Evolutionary conservation across 37 sponge, comb jelly and placozoan species (phyloP).

Genomic region (Theonella swinhoei): DNA sequence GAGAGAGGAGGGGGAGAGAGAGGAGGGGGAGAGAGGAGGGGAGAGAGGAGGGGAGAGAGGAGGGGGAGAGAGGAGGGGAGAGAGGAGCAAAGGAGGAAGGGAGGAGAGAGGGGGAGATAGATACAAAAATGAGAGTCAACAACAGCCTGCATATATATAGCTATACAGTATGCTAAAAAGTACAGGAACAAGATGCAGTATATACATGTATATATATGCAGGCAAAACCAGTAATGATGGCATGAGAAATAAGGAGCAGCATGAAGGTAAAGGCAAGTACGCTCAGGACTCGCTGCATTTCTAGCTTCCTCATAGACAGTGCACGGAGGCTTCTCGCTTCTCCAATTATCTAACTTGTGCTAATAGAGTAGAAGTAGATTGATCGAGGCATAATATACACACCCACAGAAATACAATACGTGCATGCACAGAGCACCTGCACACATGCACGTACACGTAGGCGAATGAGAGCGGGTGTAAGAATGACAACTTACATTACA

Average conservation of each 20-base stretch:
- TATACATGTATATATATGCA: too few relatives aligned
- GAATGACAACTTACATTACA: constrained; percentile 33
- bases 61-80: not conserved
- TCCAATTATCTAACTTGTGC: too few relatives aligned
- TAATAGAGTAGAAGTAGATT: too few relatives aligned
- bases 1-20: not conserved
- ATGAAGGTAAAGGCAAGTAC: too few relatives aligned
- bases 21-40: not conserved
- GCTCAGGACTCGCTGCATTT: too few relatives aligned
- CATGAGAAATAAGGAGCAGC: too few relatives aligned
- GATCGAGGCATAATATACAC: too few relatives aligned
- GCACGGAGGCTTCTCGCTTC: too few relatives aligned
- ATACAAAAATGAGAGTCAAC: not conserved
- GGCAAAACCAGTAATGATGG: too few relatives aligned
- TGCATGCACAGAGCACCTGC: not conserved
- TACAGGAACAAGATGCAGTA: too few relatives aligned
- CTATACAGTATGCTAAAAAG: too few relatives aligned
- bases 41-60: constrained; percentile 19
- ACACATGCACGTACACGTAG: not conserved
- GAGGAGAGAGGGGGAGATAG: not conserved
- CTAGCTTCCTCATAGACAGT: too few relatives aligned
- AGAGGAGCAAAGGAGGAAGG: not conserved
- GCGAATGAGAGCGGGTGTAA: not conserved
- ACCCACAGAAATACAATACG: not conserved
- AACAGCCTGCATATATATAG: not conserved